Conservation (phyloP, 2,797 vertebrate genomes). For the Coreius guichenoti region DNA sequence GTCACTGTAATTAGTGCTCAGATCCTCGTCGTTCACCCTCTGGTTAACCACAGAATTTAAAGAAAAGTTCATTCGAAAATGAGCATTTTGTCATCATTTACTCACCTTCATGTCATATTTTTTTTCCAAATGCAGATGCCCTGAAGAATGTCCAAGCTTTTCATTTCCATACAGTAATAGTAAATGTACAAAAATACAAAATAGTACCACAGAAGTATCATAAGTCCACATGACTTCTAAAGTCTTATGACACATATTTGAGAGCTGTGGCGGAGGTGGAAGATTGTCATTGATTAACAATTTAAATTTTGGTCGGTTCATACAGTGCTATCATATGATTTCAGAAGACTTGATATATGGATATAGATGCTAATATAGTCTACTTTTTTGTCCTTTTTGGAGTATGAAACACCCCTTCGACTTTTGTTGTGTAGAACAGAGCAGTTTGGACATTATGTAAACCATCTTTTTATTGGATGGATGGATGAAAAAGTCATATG, state of each 20-base stretch:
- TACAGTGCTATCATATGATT: background rate
- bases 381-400: background rate
- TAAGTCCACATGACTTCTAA: background rate
- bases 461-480: background rate
- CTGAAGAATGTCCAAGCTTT: background rate
- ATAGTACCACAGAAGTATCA: background rate
- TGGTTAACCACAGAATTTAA: conserved; percentile 46
- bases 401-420: background rate
- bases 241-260: background rate
- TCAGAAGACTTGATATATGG: background rate
- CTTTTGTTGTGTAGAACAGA: background rate
- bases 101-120: background rate
- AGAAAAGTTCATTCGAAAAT: conserved; percentile 33
- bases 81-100: conserved; percentile 18
- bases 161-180: background rate
- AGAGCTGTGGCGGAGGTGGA: background rate
- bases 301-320: background rate
- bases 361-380: background rate
- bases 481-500: background rate
- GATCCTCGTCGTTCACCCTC: conserved; percentile 25
- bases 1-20: conserved; percentile 56
- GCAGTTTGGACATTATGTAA: background rate
- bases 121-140: background rate
- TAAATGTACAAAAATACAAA: background rate
- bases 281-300: background rate